A percentile compares a stretch with the other conserved stretches of the same genome.
phyloP scores from a whole-genome alignment of 2,797 vertebrate species.

The Sylvilagus floridanus region DNA sequence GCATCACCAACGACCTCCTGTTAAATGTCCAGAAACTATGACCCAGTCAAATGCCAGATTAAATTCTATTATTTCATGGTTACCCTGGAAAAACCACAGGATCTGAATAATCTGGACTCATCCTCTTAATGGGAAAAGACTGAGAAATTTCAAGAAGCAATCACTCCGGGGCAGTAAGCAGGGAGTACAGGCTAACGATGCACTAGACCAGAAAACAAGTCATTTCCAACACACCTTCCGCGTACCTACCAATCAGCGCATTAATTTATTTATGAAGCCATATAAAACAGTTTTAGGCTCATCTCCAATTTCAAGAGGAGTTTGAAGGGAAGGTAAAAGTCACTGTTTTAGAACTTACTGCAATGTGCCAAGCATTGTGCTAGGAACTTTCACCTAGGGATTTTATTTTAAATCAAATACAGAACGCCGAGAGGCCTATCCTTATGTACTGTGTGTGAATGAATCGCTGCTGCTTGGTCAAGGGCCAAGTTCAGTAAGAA shows the following conservation, averaged over 20 bases:
- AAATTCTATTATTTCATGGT: neutral
- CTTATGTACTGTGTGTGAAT: neutral
- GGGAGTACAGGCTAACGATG: rapidly evolving
- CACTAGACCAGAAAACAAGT: neutral
- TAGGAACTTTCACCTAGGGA: neutral
- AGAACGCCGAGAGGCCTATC: neutral
- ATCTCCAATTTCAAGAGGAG: neutral
- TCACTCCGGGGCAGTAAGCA: neutral
- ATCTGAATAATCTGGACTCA: neutral
- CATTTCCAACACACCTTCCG: neutral
- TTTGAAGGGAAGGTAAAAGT: neutral
- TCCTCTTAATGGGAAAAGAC: neutral
- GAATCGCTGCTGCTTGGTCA: neutral
- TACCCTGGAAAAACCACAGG: neutral
- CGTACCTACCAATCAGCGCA: neutral
- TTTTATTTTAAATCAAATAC: constrained; percentile 1
- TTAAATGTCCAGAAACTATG: neutral
- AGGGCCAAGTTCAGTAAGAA: neutral
- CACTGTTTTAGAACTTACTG: neutral
- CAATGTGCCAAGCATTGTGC: neutral
- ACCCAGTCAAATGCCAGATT: neutral
- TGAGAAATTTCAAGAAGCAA: neutral
- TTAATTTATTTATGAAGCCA: neutral
- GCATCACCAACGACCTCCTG: neutral
- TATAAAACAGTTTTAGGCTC: neutral